Evolutionary conservation across 2,113 vertebrate genomes (phyloP).

Genomic region (Rhinogobius similis): DNA sequence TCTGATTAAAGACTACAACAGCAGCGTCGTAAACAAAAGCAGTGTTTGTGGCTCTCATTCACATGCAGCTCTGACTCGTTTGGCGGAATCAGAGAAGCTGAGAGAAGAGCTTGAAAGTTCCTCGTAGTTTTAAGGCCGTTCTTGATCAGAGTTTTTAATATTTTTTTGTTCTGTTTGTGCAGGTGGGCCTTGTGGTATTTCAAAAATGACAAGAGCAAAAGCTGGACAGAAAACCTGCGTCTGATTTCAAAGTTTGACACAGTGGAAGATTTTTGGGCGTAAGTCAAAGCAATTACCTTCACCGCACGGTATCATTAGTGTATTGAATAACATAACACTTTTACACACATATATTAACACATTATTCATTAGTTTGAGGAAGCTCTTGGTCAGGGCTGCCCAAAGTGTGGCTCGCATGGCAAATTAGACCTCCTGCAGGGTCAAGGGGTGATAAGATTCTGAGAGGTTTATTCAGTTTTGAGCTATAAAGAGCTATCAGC

Average conservation of each 20-base stretch:
- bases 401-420: too few relatives aligned
- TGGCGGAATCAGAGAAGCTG: too few relatives aligned
- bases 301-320: neutral
- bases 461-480: too few relatives aligned
- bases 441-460: too few relatives aligned
- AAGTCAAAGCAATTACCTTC: constrained; percentile 50
- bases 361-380: too few relatives aligned
- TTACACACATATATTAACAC: too few relatives aligned
- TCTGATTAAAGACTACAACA: constrained; percentile 54
- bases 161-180: constrained; percentile 23
- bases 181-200: constrained; percentile 87
- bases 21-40: constrained; percentile 57
- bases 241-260: constrained; percentile 85
- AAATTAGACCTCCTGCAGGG: too few relatives aligned
- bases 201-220: constrained; percentile 86
- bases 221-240: constrained; percentile 83
- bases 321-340: neutral
- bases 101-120: too few relatives aligned
- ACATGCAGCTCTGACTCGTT: constrained; percentile 37
- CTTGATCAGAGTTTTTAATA: too few relatives aligned
- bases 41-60: constrained; percentile 49
- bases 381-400: too few relatives aligned
- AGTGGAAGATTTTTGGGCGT: constrained; percentile 87
- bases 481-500: too few relatives aligned
- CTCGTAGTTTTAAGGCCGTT: neutral